phyloP scores from a whole-genome alignment of 2,888 invertebrate species.

The Drosophila histrio region DNA sequence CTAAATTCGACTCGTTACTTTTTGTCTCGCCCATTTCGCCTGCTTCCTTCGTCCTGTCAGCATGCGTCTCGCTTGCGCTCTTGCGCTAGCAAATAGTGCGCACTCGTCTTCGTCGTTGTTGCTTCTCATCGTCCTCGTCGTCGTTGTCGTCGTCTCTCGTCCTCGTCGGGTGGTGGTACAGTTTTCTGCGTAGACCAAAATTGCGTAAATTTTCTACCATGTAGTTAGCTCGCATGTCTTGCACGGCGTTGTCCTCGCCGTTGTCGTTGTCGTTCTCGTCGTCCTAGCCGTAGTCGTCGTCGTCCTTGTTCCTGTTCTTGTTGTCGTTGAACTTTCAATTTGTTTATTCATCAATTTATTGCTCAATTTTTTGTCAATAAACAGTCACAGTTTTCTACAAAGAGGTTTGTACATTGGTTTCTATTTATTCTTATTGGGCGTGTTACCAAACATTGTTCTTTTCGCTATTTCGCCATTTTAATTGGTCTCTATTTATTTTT shows the following conservation, averaged over 20 bases:
- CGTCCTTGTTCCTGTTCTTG: constrained; percentile 38
- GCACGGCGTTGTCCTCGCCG: constrained; percentile 47
- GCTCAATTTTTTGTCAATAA: constrained; percentile 22
- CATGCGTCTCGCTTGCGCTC: constrained; percentile 37
- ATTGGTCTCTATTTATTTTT: constrained; percentile 36
- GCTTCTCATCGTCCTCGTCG: constrained; percentile 31
- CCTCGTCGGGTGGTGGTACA: constrained; percentile 69
- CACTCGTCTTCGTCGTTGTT: constrained; percentile 57
- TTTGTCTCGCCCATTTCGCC: constrained; percentile 49
- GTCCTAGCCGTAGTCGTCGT: not conserved
- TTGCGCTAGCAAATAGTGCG: constrained; percentile 55
- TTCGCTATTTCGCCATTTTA: constrained; percentile 39
- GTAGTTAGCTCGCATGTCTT: constrained; percentile 72
- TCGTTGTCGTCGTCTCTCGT: constrained; percentile 34
- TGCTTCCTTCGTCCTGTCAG: constrained; percentile 23
- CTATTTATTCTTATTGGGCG: constrained; percentile 49
- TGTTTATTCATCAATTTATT: constrained; percentile 48
- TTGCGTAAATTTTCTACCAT: constrained; percentile 76
- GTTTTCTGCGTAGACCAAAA: constrained; percentile 79
- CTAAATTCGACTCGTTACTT: constrained; percentile 55
- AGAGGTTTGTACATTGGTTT: constrained; percentile 47
- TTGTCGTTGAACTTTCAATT: constrained; percentile 43
- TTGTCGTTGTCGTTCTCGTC: not conserved
- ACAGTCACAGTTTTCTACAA: constrained; percentile 11
- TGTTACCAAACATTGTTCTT: constrained; percentile 14